A percentile compares a stretch with the other conserved stretches of the same genome.
These are phyloP conservation scores for Acanthochromis polyacanthus DNA, from an alignment of 2,113 vertebrate genomes.

Conservation along the genomic window DNA sequence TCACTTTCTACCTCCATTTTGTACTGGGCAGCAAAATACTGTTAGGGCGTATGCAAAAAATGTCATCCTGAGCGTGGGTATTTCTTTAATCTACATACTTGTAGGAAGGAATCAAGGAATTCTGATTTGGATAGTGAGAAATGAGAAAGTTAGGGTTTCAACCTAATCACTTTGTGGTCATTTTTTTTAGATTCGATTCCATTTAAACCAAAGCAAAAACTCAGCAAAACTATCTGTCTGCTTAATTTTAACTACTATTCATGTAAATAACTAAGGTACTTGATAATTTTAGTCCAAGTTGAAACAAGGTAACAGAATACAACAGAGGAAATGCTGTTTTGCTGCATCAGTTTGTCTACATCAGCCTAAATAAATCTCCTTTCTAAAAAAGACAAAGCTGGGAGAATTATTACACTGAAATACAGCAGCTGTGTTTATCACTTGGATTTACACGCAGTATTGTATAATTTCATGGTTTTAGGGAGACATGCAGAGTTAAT, in stretches of 20 bases:
- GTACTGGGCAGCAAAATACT: no score
- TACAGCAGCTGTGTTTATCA: not conserved
- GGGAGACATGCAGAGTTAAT: not conserved
- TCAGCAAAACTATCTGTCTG: no score
- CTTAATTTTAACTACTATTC: no score
- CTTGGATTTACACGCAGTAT: not conserved
- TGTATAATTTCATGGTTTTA: not conserved
- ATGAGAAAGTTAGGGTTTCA: constrained; percentile 10
- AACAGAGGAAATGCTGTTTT: not conserved
- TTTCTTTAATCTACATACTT: not conserved
- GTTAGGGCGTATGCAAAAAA: no score
- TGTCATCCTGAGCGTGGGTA: no score
- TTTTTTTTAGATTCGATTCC: not conserved
- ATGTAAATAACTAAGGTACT: no score
- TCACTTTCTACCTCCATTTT: constrained; percentile 1
- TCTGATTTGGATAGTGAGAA: not conserved
- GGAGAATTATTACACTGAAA: not conserved
- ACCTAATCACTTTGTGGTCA: constrained; percentile 13
- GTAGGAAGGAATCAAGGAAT: no score
- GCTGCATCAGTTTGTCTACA: not conserved
- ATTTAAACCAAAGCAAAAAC: not conserved
- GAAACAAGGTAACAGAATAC: not conserved
- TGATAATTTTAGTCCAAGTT: no score
- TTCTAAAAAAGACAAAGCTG: not conserved
- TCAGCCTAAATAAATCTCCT: not conserved